phyloP scores from a whole-genome alignment of 2,888 invertebrate species.

The Acleris cristana region DNA sequence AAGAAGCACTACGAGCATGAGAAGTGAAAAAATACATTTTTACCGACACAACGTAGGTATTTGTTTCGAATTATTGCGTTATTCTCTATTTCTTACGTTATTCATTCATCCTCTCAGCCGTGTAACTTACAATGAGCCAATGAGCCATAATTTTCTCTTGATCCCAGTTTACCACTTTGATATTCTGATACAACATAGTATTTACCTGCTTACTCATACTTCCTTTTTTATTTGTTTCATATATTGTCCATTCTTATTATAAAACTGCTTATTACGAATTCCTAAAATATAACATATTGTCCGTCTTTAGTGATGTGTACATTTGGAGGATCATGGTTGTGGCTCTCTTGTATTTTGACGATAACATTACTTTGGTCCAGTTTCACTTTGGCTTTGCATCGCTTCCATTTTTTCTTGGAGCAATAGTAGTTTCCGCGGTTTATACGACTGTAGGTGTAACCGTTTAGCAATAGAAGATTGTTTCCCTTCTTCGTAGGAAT shows the following conservation, averaged over 20 bases:
- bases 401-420: conserved; percentile 5
- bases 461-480: conserved; percentile 2
- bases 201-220: no score
- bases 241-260: neutral
- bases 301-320: conserved; percentile 2
- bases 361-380: conserved; percentile 7
- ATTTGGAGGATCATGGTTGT: conserved; percentile 7
- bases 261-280: neutral
- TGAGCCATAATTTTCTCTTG: no score
- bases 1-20: no score
- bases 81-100: no score
- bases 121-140: no score
- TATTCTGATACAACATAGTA: no score
- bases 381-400: conserved; percentile 22
- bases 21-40: no score
- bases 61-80: no score
- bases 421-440: neutral
- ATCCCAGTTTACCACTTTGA: no score
- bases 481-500: conserved; percentile 11
- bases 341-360: neutral
- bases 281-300: neutral
- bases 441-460: conserved; percentile 5
- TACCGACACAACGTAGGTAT: no score
- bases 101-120: no score
- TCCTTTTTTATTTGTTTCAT: no score